phyloP scores from a whole-genome alignment of 92 coral and sea anemone genomes.

The Scolanthus callimorphus region DNA sequence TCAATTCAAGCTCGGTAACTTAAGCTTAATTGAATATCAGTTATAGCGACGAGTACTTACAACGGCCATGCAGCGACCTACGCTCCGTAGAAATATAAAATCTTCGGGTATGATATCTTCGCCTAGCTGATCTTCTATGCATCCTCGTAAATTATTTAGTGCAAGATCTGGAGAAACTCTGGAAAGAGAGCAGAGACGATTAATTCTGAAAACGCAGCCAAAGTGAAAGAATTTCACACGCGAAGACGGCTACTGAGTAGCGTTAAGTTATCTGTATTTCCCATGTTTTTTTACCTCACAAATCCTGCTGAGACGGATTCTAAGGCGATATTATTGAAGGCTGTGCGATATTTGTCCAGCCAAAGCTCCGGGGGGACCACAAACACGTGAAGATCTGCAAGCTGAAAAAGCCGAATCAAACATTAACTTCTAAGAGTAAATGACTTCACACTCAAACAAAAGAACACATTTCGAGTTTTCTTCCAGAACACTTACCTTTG shows the following conservation, averaged over 20 bases:
- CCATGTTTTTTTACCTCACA: constrained; percentile 74
- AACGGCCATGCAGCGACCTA: constrained; percentile 99
- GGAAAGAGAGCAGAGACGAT: too few species aligned
- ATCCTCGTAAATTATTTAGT: constrained; percentile 64
- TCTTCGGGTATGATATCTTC: constrained; percentile 87
- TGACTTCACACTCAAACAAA: background rate
- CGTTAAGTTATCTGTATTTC: too few species aligned
- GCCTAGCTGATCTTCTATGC: constrained; percentile 90
- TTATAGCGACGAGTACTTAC: constrained; percentile 60
- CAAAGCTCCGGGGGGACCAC: constrained; percentile 94
- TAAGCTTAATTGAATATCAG: too few species aligned
- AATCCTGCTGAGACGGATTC: constrained; percentile 99
- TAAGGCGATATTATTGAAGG: constrained; percentile 92
- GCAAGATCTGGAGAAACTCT: constrained; percentile 82
- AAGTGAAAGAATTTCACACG: too few species aligned
- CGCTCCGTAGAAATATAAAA: constrained; percentile 86
- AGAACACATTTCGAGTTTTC: background rate
- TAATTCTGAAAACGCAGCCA: too few species aligned
- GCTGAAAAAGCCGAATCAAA: constrained; percentile 31
- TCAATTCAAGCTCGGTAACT: too few species aligned
- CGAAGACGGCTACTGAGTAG: too few species aligned
- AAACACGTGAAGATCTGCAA: constrained; percentile 97
- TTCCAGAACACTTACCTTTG: constrained; percentile 16
- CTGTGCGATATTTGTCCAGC: constrained; percentile 96
- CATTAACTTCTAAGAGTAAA: background rate